Conservation (phyloP, 2,113 vertebrate genomes). For the Bambusicola thoracicus region DNA sequence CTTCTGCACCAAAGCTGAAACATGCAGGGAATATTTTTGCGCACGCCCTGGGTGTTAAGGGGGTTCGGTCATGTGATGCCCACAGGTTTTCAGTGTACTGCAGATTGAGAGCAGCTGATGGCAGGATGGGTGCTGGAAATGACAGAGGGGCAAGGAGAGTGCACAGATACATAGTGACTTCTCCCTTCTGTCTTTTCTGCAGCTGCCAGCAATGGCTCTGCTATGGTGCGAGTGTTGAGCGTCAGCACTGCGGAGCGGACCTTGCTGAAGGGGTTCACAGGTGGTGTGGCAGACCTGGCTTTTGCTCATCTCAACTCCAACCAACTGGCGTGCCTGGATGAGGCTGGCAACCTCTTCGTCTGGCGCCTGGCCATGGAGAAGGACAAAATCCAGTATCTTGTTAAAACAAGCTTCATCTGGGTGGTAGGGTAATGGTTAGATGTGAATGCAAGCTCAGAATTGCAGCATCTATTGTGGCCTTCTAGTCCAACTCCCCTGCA, state of each 20-base stretch:
- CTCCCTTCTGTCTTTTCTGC: background rate
- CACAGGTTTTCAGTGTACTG: no score
- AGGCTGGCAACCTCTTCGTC: conserved; percentile 94
- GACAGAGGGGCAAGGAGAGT: background rate
- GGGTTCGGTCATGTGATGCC: background rate
- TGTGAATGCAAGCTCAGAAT: background rate
- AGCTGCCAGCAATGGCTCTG: conserved; percentile 91
- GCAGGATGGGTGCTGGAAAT: background rate
- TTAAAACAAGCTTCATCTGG: rapidly evolving
- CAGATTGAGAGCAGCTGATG: background rate
- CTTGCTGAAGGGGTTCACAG: conserved; percentile 93
- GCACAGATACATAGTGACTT: background rate
- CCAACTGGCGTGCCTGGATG: conserved; percentile 93
- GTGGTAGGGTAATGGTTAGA: background rate
- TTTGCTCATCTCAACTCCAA: conserved; percentile 97
- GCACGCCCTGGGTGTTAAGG: background rate
- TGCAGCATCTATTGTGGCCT: background rate
- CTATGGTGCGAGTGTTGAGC: conserved; percentile 94
- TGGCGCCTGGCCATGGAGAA: conserved; percentile 91
- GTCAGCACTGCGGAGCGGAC: conserved; percentile 88
- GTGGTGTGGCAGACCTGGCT: conserved; percentile 92
- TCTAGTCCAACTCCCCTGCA: no score
- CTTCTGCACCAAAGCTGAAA: background rate
- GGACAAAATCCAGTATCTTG: conserved; percentile 94
- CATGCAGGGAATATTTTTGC: background rate